A percentile compares a stretch with the other conserved stretches of the same genome.
phyloP scores from a whole-genome alignment of 2,797 vertebrate genomes.

The Enteromius unitaeniatus region DNA sequence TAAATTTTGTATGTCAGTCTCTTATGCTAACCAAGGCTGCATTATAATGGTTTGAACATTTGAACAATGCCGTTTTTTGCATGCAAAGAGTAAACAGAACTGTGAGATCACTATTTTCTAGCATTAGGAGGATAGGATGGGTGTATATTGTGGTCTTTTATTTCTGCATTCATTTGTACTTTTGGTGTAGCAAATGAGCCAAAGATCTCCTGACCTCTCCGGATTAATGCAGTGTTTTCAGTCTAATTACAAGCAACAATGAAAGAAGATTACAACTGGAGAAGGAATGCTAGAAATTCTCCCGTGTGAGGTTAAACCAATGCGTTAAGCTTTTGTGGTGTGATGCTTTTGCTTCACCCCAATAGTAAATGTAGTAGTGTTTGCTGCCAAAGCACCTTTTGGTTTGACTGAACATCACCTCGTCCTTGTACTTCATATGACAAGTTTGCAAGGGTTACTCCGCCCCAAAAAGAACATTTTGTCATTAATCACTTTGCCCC shows the following conservation, averaged over 20 bases:
- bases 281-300: conserved; percentile 62
- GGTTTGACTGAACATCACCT: conserved; percentile 1
- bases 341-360: conserved; percentile 41
- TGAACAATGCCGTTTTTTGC: background rate
- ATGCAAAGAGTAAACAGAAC: background rate
- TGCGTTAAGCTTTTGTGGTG: conserved; percentile 51
- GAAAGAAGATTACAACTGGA: conserved; percentile 61
- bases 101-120: background rate
- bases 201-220: conserved; percentile 55
- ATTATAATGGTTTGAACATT: background rate
- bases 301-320: conserved; percentile 55
- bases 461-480: too few species aligned
- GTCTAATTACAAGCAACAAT: conserved; percentile 59
- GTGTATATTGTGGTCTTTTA: background rate
- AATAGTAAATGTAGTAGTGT: conserved; percentile 19
- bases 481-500: too few species aligned
- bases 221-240: conserved; percentile 59
- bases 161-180: background rate
- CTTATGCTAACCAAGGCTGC: background rate
- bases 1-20: background rate
- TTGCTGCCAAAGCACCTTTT: background rate
- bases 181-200: conserved; percentile 41
- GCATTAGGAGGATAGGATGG: background rate
- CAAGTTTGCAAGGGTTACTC: background rate
- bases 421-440: background rate